Conservation (phyloP, 2,113 vertebrate genomes). For the Microtus richardsoni region DNA sequence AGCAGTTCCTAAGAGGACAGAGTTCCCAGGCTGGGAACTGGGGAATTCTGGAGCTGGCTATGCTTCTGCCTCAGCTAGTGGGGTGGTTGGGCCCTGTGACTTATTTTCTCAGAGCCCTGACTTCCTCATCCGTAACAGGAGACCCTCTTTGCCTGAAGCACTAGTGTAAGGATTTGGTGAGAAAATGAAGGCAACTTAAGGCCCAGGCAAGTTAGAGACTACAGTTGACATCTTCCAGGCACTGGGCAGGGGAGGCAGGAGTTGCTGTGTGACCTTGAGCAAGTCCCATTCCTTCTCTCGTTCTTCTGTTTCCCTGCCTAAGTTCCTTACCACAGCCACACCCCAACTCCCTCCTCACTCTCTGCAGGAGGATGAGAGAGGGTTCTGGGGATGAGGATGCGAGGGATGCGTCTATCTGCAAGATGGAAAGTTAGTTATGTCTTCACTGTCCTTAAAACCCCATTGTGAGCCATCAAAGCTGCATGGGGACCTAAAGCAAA, state of each 20-base stretch:
- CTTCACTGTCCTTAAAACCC: background rate
- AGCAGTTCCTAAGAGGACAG: background rate
- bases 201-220: background rate
- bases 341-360: background rate
- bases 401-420: background rate
- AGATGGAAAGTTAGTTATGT: background rate
- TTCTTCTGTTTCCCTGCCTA: background rate
- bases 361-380: background rate
- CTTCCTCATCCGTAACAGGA: conserved; percentile 34
- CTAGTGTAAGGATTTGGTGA: background rate
- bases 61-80: background rate
- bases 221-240: background rate
- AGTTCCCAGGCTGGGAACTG: background rate
- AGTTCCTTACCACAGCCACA: background rate
- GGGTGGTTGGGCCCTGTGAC: background rate
- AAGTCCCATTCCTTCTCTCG: background rate
- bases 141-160: background rate
- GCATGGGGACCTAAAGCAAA: background rate
- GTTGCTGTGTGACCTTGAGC: background rate
- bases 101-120: background rate
- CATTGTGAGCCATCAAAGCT: background rate
- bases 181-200: background rate
- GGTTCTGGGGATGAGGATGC: background rate
- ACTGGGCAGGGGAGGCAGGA: background rate
- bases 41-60: background rate